phyloP scores from a whole-genome alignment of 2,888 invertebrate genomes.

The Ypsolopha scabrella region DNA sequence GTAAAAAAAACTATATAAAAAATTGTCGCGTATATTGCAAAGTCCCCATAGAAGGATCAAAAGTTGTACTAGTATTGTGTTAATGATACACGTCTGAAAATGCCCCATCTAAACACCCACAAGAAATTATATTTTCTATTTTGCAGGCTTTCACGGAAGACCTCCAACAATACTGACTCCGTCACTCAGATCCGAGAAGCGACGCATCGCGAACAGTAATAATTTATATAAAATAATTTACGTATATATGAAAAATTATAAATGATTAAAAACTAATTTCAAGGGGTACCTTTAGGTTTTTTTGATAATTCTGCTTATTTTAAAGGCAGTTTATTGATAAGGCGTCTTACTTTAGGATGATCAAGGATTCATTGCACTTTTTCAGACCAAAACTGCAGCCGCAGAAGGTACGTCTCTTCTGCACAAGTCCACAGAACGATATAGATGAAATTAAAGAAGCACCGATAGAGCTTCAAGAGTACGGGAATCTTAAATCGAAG shows the following conservation, averaged over 20 bases:
- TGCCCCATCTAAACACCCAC: too few relatives aligned
- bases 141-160: conserved; percentile 23
- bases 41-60: too few relatives aligned
- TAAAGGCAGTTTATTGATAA: neutral
- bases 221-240: too few relatives aligned
- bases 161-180: conserved; percentile 27
- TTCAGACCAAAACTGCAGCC: conserved; percentile 18
- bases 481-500: conserved; percentile 15
- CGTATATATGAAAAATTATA: too few relatives aligned
- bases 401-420: conserved; percentile 30
- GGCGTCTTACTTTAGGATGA: too few relatives aligned
- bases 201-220: conserved; percentile 12
- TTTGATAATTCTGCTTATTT: too few relatives aligned
- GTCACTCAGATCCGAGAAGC: conserved; percentile 24
- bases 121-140: too few relatives aligned
- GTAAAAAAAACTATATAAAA: too few relatives aligned
- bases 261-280: too few relatives aligned
- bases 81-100: too few relatives aligned
- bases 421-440: conserved; percentile 11
- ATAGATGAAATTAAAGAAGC: conserved; percentile 23
- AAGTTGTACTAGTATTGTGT: too few relatives aligned
- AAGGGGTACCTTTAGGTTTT: neutral
- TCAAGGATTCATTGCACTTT: neutral
- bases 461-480: conserved; percentile 32
- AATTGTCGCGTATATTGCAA: too few relatives aligned